Conservation (phyloP, 2,113 vertebrate genomes). For the Gallinago jamesoni region DNA sequence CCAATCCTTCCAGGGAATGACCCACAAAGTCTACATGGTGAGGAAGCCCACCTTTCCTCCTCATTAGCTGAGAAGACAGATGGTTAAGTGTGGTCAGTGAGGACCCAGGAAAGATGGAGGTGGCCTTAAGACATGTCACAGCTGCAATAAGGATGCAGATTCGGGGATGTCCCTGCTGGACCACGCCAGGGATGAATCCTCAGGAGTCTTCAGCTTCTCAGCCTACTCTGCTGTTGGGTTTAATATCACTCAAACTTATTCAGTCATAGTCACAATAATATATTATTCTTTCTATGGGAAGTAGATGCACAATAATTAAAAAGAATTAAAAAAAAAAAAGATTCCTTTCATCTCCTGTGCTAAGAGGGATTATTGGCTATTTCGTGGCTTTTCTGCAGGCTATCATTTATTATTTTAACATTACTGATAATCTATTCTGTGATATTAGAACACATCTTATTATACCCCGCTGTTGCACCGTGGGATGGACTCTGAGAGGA, state of each 20-base stretch:
- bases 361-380: background rate
- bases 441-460: background rate
- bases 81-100: background rate
- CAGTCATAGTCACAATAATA: background rate
- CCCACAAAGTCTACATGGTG: background rate
- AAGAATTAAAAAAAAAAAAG: background rate
- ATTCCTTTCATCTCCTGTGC: background rate
- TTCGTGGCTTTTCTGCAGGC: background rate
- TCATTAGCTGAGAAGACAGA: background rate
- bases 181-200: background rate
- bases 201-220: background rate
- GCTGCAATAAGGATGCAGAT: background rate
- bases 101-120: background rate
- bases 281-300: background rate
- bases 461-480: background rate
- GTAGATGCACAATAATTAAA: background rate
- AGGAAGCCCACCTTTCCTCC: background rate
- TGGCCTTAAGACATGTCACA: background rate
- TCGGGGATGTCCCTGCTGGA: background rate
- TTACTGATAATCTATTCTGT: background rate
- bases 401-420: background rate
- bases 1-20: background rate
- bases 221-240: background rate
- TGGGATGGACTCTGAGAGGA: background rate
- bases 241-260: background rate